Evolutionary conservation across 2,113 vertebrate species (phyloP), one percentile per base, ranked within the genome.

Genomic region (Myocastor coypus): DNA sequence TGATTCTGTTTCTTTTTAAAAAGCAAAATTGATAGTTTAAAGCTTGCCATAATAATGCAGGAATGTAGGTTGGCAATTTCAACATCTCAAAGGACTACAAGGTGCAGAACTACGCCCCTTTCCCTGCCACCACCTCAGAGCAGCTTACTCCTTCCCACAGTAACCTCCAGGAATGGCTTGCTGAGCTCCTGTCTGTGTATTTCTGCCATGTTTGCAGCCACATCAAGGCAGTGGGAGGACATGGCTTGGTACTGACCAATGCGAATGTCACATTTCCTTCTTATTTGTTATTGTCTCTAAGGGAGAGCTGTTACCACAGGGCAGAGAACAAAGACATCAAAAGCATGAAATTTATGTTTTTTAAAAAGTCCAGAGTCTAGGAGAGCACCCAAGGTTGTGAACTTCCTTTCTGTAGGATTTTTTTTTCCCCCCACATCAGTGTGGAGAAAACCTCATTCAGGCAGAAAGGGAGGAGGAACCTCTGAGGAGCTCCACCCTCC

Each of bases 231-330:
- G 55, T 69, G 83, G 75, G 75, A 64, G 13, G 32, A 19, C 4
- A 2, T 40, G 19, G 19, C 7, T 6, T 28, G 16, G 8, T 2
- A 19, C 10, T 34, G 34, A 63, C 52, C 22, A 11, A 16, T 0
- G 50, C n/a, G 26, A 28, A 7, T 42, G 32, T 52, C 66, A 3
- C 34, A 6, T 73, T 89, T 89, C 34, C 85, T 94, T 83, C 55
- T 69, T 40, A 37, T 32, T n/a, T 78, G 69, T 61, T 68, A 30
- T 83, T 78, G 61, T 26, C 61, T 40, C 46, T 68, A 59, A 83
- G 61, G 93, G 37, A 85, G 71, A 59, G 30, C 34, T 85, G 81
- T 85, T 30, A 59, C 61, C 71, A 69, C 32, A 82, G 61, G 66
- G 61, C 32, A 3, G 61, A 66, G 57, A 90, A 46, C 61, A 85